These are phyloP conservation scores for Hylaea fasciaria DNA, from an alignment of 2,888 invertebrate genomes.

Conservation along the genomic window DNA sequence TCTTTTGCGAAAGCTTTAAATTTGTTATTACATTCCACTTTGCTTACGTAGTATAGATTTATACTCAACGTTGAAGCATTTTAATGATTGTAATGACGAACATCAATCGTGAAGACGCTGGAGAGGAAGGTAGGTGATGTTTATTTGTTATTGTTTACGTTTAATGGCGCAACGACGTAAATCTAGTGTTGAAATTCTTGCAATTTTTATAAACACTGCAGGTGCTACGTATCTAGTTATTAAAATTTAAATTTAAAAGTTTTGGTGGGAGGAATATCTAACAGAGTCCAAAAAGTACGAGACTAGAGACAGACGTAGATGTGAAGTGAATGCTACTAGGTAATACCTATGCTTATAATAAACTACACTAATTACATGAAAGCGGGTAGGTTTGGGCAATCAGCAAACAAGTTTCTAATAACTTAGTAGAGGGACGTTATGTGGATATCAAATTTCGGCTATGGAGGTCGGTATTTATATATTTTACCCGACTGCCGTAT, in stretches of 20 bases:
- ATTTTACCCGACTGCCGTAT: no score
- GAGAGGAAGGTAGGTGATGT: neutral
- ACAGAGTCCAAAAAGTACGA: no score
- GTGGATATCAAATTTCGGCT: neutral
- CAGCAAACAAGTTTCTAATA: neutral
- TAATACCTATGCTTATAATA: no score
- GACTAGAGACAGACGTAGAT: no score
- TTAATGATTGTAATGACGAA: slow-evolving; percentile 26
- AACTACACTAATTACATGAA: no score
- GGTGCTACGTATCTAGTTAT: no score
- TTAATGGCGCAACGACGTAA: slow-evolving; percentile 4
- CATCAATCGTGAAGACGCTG: slow-evolving; percentile 22
- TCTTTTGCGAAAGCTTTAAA: slow-evolving; percentile 47
- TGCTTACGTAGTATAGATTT: slow-evolving; percentile 23
- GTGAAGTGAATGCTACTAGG: no score
- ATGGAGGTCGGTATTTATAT: no score
- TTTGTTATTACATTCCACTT: slow-evolving; percentile 38
- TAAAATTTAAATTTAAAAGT: no score
- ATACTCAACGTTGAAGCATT: slow-evolving; percentile 7
- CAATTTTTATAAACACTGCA: neutral
- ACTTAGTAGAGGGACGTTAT: neutral
- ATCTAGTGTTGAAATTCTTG: neutral
- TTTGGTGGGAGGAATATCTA: no score
- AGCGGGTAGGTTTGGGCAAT: neutral
- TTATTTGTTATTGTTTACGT: slow-evolving; percentile 14